Percentiles rank a stretch among this genome's conserved stretches.
These are phyloP conservation scores for Dione juno DNA, from an alignment of 2,888 invertebrate species.

Conservation along the genomic window DNA sequence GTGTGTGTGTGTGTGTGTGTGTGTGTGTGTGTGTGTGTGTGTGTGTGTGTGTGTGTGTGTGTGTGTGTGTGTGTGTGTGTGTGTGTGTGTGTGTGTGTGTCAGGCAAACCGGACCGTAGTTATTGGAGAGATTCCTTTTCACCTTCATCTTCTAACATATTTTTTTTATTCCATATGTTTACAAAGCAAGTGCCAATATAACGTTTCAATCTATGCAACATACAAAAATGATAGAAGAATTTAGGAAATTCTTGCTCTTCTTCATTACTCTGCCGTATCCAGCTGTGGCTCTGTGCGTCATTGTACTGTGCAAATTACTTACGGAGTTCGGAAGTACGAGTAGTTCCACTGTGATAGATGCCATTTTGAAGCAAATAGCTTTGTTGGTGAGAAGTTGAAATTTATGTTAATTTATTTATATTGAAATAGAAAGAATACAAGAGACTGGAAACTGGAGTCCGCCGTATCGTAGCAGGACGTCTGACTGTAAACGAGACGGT, in stretches of 20 bases:
- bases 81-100: no score
- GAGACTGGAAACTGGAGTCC: no score
- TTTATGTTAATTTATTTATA: background rate
- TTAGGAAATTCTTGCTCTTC: slow-evolving; percentile 57
- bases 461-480: no score
- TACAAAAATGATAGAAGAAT: slow-evolving; percentile 61
- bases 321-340: slow-evolving; percentile 62
- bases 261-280: slow-evolving; percentile 57
- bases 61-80: no score
- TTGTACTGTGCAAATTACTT: slow-evolving; percentile 61
- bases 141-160: background rate
- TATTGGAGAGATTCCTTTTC: no score
- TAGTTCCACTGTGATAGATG: slow-evolving; percentile 56
- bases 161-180: background rate
- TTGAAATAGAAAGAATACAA: no score
- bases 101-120: no score
- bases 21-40: no score
- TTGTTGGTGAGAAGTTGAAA: slow-evolving; percentile 55
- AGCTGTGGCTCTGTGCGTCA: slow-evolving; percentile 55
- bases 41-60: no score
- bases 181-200: slow-evolving; percentile 58
- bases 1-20: no score
- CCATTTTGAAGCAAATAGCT: slow-evolving; percentile 60
- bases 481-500: no score
- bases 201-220: slow-evolving; percentile 61